These are phyloP conservation scores for Tychaedon coryphoeus DNA, from an alignment of 2,113 vertebrate species.

Conservation along the genomic window DNA sequence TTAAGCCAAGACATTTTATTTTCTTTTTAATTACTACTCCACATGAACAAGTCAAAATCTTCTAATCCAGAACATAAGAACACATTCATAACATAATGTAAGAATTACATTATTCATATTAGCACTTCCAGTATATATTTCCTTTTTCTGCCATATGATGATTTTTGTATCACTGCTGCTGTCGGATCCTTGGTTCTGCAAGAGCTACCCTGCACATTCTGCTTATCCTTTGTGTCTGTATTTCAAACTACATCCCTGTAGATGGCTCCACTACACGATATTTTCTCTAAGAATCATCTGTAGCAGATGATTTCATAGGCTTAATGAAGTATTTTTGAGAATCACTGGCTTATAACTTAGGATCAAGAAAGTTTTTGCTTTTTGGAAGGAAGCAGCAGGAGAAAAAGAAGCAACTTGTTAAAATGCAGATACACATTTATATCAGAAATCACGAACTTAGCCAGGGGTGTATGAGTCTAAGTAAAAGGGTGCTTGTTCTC, in stretches of 20 bases:
- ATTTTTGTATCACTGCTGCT: neutral
- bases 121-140: neutral
- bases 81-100: neutral
- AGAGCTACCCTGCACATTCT: neutral
- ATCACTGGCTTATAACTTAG: neutral
- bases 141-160: neutral
- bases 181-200: neutral
- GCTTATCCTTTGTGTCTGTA: neutral
- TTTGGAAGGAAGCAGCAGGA: neutral
- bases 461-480: neutral
- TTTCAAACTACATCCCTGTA: slow-evolving; percentile 19
- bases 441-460: neutral
- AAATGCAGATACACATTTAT: neutral
- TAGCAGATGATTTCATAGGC: neutral
- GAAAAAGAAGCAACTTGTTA: neutral
- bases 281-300: neutral
- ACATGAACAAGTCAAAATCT: neutral
- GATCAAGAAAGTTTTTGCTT: neutral
- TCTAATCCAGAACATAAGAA: neutral
- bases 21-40: neutral
- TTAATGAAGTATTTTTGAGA: neutral
- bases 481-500: neutral
- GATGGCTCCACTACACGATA: neutral
- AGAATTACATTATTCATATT: neutral
- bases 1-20: neutral